phyloP scores from a whole-genome alignment of 2,888 invertebrate species.

The Nysson spinosus region DNA sequence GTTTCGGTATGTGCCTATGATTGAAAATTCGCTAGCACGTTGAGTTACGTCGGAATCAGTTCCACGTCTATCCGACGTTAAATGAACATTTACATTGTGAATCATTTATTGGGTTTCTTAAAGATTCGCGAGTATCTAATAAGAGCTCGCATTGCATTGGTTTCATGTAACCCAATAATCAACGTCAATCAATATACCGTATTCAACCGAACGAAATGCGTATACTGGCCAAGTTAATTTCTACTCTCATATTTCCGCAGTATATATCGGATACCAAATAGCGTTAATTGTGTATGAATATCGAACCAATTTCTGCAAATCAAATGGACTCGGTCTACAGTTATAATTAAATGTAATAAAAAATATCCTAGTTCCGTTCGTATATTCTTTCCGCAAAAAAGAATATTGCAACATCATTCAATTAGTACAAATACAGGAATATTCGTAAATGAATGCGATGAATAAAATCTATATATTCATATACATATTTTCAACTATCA shows the following conservation, averaged over 20 bases:
- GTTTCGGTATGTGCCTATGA: conserved; percentile 58
- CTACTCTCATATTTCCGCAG: conserved; percentile 26
- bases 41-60: too few species aligned
- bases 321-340: conserved; percentile 35
- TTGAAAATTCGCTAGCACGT: conserved; percentile 16
- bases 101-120: conserved; percentile 27
- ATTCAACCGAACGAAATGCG: conserved; percentile 41
- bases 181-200: conserved; percentile 39
- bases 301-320: conserved; percentile 29
- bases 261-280: conserved; percentile 40
- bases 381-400: too few species aligned
- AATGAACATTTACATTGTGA: neutral
- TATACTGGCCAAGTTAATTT: conserved; percentile 48
- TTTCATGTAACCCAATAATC: conserved; percentile 37
- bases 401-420: too few species aligned
- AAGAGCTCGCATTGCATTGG: conserved; percentile 13
- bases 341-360: conserved; percentile 25
- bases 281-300: conserved; percentile 30
- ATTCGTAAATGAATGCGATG: too few species aligned
- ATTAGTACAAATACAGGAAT: too few species aligned
- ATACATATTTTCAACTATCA: too few species aligned
- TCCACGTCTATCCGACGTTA: too few species aligned
- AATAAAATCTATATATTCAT: too few species aligned
- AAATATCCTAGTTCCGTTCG: too few species aligned
- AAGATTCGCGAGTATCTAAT: conserved; percentile 38